phyloP scores from a whole-genome alignment of 1,140 invertebrate species.

The Colletes gigas region DNA sequence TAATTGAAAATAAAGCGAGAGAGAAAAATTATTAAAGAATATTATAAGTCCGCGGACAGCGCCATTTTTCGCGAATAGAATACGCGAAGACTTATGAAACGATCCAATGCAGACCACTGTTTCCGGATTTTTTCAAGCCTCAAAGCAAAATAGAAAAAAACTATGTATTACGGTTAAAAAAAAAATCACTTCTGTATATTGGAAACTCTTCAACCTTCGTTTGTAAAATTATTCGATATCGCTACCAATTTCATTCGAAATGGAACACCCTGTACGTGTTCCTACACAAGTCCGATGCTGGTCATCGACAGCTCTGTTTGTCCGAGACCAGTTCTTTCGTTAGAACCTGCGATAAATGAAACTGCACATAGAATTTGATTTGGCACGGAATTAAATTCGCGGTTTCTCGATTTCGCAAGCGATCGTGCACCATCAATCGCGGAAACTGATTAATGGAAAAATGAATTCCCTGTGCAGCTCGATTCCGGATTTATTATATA shows the following conservation, averaged over 20 bases:
- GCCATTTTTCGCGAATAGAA: too few relatives aligned
- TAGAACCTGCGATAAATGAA: neutral
- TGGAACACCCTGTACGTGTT: neutral
- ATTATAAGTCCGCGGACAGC: too few relatives aligned
- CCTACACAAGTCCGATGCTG: neutral
- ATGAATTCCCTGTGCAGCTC: neutral
- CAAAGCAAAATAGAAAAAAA: too few relatives aligned
- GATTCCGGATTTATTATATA: constrained; percentile 13
- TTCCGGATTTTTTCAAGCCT: too few relatives aligned
- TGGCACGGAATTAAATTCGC: constrained; percentile 5
- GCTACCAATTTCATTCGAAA: neutral
- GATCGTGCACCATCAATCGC: neutral
- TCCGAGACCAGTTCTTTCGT: neutral
- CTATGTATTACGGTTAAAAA: too few relatives aligned
- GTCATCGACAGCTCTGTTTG: neutral
- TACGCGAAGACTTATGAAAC: too few relatives aligned
- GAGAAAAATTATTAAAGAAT: too few relatives aligned
- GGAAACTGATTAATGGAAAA: constrained; percentile 21
- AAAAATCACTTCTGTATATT: neutral
- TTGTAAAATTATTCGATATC: neutral
- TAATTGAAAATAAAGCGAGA: too few relatives aligned
- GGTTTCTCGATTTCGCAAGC: neutral
- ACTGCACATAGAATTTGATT: constrained; percentile 1
- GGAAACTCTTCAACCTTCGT: neutral
- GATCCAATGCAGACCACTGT: too few relatives aligned